These are phyloP conservation scores for Siderastrea siderea DNA, from an alignment of 92 coral and sea anemone species.

Conservation along the genomic window DNA sequence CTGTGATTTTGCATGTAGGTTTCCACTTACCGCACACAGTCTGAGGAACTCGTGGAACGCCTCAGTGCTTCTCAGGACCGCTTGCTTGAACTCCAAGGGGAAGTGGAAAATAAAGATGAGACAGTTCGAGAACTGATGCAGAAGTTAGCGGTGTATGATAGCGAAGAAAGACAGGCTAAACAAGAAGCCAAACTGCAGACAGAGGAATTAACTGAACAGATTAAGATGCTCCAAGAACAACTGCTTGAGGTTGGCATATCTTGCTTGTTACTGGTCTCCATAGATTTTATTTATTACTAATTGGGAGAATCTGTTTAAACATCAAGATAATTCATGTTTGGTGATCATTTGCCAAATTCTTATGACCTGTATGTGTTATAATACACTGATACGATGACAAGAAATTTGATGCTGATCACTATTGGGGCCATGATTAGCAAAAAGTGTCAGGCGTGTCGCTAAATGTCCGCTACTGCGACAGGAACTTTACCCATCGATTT, in stretches of 20 bases:
- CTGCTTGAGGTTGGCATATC: slow-evolving; percentile 72
- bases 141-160: slow-evolving; percentile 66
- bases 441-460: no score
- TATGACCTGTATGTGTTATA: no score
- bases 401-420: no score
- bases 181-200: slow-evolving; percentile 83
- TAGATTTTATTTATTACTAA: no score
- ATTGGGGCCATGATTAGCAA: no score
- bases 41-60: slow-evolving; percentile 83
- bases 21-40: slow-evolving; percentile 70
- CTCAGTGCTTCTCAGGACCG: slow-evolving; percentile 81
- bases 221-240: slow-evolving; percentile 83
- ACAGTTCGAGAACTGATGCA: slow-evolving; percentile 67
- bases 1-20: slow-evolving; percentile 62
- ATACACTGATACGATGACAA: no score
- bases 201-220: slow-evolving; percentile 84
- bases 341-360: no score
- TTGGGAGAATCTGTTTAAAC: no score
- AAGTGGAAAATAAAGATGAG: slow-evolving; percentile 73
- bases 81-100: slow-evolving; percentile 74
- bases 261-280: neutral
- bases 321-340: no score
- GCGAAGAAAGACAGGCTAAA: slow-evolving; percentile 73
- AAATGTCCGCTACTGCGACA: no score
- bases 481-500: no score